These are phyloP conservation scores for Psettodes erumei DNA, from an alignment of 2,113 vertebrate species.

Conservation along the genomic window DNA sequence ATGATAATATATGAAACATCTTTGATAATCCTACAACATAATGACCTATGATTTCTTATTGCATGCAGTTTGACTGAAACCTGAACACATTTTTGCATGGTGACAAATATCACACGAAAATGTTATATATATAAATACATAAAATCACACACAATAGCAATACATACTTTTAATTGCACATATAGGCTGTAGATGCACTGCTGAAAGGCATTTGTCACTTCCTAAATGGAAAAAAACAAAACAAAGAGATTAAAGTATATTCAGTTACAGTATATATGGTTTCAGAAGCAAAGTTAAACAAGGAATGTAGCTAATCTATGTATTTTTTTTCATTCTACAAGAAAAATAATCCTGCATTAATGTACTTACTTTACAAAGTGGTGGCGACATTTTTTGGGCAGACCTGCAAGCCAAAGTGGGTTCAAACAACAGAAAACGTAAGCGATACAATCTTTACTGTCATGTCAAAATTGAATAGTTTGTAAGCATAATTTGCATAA, in stretches of 20 bases:
- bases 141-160: background rate
- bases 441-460: background rate
- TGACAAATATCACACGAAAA: background rate
- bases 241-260: background rate
- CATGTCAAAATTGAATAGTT: background rate
- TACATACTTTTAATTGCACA: constrained; percentile 28
- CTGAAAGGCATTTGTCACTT: constrained; percentile 36
- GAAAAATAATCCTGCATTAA: background rate
- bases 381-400: constrained; percentile 83
- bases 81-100: background rate
- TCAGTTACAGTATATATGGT: background rate
- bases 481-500: background rate
- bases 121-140: background rate
- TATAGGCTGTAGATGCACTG: background rate
- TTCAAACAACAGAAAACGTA: constrained; percentile 8
- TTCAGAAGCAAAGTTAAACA: background rate
- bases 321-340: background rate
- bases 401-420: constrained; percentile 53
- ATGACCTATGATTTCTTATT: background rate
- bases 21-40: background rate
- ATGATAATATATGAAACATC: background rate
- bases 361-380: constrained; percentile 77
- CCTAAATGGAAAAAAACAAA: constrained; percentile 40
- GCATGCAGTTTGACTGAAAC: background rate
- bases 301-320: background rate